phyloP scores from a whole-genome alignment of 2,797 vertebrate species.

The Chelonia mydas region DNA sequence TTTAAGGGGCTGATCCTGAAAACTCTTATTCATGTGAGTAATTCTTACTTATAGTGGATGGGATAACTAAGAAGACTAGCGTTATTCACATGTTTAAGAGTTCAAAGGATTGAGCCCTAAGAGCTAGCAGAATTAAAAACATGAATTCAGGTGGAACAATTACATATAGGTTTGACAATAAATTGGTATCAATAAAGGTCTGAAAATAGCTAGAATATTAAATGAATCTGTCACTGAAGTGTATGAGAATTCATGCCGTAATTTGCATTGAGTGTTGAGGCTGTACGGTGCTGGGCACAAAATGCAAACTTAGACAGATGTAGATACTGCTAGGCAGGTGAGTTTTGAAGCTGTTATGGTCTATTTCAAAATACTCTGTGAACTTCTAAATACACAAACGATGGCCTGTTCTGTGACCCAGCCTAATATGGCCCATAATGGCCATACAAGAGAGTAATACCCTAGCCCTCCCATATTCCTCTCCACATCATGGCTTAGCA shows the following conservation, averaged over 20 bases:
- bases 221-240: neutral
- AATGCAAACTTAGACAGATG: neutral
- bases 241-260: neutral
- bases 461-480: neutral
- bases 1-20: neutral
- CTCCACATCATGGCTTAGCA: neutral
- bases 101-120: slow-evolving; percentile 46
- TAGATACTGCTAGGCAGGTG: neutral
- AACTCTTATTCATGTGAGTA: neutral
- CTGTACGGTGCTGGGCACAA: neutral
- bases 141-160: neutral
- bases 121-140: neutral
- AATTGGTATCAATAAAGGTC: neutral
- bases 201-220: neutral
- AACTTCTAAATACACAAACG: neutral
- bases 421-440: neutral
- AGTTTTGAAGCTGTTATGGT: neutral
- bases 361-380: neutral
- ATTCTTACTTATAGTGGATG: neutral
- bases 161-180: neutral
- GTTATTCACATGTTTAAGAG: neutral
- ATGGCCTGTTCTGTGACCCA: neutral
- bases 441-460: neutral
- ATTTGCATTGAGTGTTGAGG: neutral
- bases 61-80: neutral